Evolutionary conservation across 92 coral and sea anemone species (phyloP), one percentile per base, ranked within the genome.

Genomic region (Zoanthus solanderi): DNA sequence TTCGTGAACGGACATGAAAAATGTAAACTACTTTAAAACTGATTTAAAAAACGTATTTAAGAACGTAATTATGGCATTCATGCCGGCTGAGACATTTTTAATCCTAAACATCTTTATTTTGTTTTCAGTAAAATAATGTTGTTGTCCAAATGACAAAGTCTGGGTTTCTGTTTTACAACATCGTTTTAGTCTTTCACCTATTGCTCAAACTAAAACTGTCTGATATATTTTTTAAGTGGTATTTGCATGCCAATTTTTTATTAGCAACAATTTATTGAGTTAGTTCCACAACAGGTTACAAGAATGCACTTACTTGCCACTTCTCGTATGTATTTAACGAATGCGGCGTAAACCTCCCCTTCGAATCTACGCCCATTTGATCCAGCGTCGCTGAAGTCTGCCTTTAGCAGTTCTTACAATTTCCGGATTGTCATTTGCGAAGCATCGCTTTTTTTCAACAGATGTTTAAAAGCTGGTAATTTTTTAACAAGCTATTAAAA

Each of bases 381-480:
- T 6, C 91, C 91, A 29, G 71, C 83, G 0, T 60, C 72, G 37
- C 88, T 88, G 79, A 88, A 88, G 47, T 72, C 67, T 61, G 91
- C 88, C 63, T 88, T 88, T 1, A 88, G 75, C 17, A 88, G 14
- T 15, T 60, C 32, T 63, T 47, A 42, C 23, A 88, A 74, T 7
- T 75, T 75, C 44, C 79, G 50, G 17, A 87, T 45, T 54, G 84
- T 76, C 17, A 88, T 2, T 0, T 9, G 7, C 37, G 46, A 79
- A 17, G 78, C 42, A 10, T 69, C 82, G 48, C 83, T 88, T 83
- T 37, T 72, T 88, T 66, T 53, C 57, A 78, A 78, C 4, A 78
- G 61, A 31, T 50, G 37, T 7, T 28, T 11, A 68, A 84, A 84
- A 31, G 18, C 60, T 31, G 88, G 88, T 29, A 84, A 46, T 44